Percentiles rank a stretch among this genome's conserved stretches.
Conservation (phyloP, 2,113 vertebrate genomes). For the Apaloderma vittatum region DNA sequence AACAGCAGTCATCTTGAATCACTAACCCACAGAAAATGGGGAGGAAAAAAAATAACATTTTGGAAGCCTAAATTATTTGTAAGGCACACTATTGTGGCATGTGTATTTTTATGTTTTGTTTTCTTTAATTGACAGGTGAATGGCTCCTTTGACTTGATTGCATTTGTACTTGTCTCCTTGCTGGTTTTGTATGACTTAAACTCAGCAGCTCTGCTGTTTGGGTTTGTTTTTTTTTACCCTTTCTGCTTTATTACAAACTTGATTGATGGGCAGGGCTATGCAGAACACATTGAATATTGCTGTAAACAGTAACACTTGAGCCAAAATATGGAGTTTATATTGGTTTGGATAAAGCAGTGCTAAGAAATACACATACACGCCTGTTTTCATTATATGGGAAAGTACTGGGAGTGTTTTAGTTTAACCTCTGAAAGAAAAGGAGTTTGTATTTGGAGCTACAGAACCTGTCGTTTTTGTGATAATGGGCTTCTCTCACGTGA, state of each 20-base stretch:
- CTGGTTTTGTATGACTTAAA: slow-evolving; percentile 40
- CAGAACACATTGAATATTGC: slow-evolving; percentile 42
- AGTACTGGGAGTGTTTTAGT: background rate
- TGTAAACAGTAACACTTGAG: slow-evolving; percentile 52
- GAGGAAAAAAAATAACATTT: background rate
- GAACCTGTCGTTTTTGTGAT: background rate
- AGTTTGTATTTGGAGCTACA: background rate
- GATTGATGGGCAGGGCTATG: slow-evolving; percentile 60
- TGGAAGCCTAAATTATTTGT: background rate
- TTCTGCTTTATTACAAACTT: slow-evolving; percentile 45
- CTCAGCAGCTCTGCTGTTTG: slow-evolving; percentile 46
- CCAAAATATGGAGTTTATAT: slow-evolving; percentile 26
- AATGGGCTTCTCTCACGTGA: background rate
- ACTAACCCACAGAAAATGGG: background rate
- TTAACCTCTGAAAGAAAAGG: background rate
- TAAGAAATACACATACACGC: background rate
- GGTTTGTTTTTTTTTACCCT: background rate
- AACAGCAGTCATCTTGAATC: background rate
- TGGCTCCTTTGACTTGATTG: slow-evolving; percentile 23
- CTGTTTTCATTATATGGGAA: background rate
- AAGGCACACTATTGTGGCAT: background rate
- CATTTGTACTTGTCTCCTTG: slow-evolving; percentile 5
- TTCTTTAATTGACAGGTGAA: background rate
- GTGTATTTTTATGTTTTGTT: background rate
- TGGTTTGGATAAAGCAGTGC: slow-evolving; percentile 11